Base-by-base conservation (phyloP, 2,797 vertebrate genomes). In the Thamnophis elegans region DNA sequence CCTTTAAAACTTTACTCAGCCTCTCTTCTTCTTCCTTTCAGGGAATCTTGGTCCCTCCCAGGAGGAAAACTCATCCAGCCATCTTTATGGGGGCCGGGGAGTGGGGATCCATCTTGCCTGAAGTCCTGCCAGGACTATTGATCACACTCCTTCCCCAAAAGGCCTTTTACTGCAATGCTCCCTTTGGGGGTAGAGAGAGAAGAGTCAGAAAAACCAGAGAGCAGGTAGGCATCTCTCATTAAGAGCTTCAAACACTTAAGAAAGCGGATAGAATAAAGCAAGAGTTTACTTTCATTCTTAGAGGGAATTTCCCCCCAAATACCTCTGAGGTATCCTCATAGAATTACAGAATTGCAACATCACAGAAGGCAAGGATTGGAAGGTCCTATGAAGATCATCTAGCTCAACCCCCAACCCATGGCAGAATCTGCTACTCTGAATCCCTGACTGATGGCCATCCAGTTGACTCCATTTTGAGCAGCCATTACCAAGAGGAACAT, bases 111-210 rank as follows among this genome's bases (percentile, higher is more conserved):
- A 12, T 53, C 22, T 88, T 42, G 68, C 58, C 87, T 58, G 90
- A 85, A 53, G 53, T 87, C 78, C 60, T 59, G 13, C 22, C 90
- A 59, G 47, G 26, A n/a, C 82, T 18, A 90, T 92, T 9, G 55
- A 82, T 87, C 14, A 12, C 25, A 10, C 28, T 78, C n/a, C 13
- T 73, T 54, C 32, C 18, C 88, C 60, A 14, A 32, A 42, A 60
- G 91, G 85, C 55, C 88, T 93, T 93, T 93, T n/a, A 91, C 89
- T 2, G 0, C 42, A 87, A 89, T 59, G 78, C 87, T 32, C 25
- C 58, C 87, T 56, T 42, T 42, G 55, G 3, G 10, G 22, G 47
- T 3, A 47, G 32, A 87, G 68, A 55, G 32, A 14, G 90, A 87
- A 28, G 82, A 59, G 60, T 14, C 16, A 47, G 16, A 22, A 62